phyloP scores from a whole-genome alignment of 2,888 invertebrate species.

The Peribatodes rhomboidaria region DNA sequence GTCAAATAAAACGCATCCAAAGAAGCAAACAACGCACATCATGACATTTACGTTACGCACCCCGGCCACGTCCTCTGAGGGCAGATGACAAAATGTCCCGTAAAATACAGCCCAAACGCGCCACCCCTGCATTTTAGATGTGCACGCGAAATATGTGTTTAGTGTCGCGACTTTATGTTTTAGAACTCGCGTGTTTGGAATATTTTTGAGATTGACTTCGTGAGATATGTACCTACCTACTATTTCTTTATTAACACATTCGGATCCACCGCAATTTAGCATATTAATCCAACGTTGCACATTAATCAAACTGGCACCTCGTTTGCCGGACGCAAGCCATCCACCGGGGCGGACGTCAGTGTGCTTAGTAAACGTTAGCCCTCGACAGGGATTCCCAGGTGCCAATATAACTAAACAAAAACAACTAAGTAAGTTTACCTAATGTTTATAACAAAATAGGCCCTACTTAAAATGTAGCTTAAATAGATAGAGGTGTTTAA shows the following conservation, averaged over 20 bases:
- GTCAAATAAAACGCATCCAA: conserved; percentile 26
- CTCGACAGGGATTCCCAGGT: no score
- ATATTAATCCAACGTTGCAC: neutral
- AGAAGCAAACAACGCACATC: conserved; percentile 32
- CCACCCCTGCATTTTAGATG: conserved; percentile 73
- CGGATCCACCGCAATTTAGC: neutral
- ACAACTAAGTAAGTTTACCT: no score
- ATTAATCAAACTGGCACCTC: no score
- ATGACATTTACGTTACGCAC: conserved; percentile 58
- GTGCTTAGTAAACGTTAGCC: no score
- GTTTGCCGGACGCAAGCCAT: no score
- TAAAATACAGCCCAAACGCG: conserved; percentile 70
- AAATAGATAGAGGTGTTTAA: no score
- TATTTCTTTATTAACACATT: neutral
- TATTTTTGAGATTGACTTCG: conserved; percentile 39
- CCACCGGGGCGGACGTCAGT: no score
- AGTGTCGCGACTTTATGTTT: conserved; percentile 54
- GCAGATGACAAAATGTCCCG: conserved; percentile 77
- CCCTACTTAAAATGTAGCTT: no score
- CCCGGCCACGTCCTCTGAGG: conserved; percentile 68
- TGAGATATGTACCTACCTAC: neutral
- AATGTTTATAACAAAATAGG: no score
- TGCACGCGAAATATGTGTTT: conserved; percentile 69
- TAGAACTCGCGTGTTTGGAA: conserved; percentile 47
- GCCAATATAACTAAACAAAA: no score